Evolutionary conservation across 2,113 vertebrate species (phyloP).

Genomic region (Silurus glanis): DNA sequence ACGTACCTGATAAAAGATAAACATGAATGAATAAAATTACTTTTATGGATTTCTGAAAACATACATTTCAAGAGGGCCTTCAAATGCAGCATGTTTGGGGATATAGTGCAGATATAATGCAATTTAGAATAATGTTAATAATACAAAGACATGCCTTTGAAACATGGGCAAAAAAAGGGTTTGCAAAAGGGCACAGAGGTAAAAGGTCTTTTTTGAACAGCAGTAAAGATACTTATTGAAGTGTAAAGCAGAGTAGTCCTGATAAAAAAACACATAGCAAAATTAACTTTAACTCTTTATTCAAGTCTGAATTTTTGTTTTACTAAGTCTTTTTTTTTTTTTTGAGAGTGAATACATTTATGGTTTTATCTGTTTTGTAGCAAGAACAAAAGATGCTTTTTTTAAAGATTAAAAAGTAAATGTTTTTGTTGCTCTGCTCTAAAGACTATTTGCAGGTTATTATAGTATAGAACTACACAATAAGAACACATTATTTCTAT

Average conservation of each 20-base stretch:
- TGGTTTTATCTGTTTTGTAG: neutral
- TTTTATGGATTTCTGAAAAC: no score
- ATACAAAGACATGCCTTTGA: neutral
- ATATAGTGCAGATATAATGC: no score
- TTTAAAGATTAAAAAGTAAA: neutral
- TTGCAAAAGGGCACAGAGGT: neutral
- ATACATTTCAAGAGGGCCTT: neutral
- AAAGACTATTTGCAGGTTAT: neutral
- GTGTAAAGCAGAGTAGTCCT: neutral
- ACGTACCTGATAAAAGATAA: conserved; percentile 65
- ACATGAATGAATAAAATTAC: neutral
- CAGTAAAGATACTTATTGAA: neutral
- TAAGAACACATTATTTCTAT: neutral
- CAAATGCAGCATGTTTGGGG: conserved; percentile 20
- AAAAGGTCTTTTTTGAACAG: neutral
- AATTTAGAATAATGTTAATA: no score
- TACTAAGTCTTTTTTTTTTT: neutral
- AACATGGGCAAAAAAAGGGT: neutral
- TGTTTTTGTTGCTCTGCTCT: neutral
- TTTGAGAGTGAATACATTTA: neutral
- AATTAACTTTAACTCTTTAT: no score
- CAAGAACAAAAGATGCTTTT: neutral
- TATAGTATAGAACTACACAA: neutral
- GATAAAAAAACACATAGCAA: neutral
- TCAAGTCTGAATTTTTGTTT: neutral